Evolutionary conservation across 2,113 vertebrate genomes (phyloP).

Genomic region (Paedocypris sp.): DNA sequence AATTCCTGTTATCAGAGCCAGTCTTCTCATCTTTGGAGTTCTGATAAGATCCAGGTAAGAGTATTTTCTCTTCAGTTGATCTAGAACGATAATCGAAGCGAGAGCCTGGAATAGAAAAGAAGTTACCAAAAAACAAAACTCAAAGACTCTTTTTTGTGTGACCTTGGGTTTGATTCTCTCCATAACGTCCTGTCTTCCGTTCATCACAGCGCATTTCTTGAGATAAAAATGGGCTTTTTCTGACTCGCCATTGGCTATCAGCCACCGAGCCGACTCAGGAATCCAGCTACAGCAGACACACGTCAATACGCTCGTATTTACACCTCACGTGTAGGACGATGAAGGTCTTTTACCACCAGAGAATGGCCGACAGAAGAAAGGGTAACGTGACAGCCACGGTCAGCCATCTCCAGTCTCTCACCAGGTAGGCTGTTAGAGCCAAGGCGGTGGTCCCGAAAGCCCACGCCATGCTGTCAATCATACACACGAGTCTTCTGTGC

Average conservation of each 20-base stretch:
- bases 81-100: conserved; percentile 30
- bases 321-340: not conserved
- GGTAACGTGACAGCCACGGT: conserved; percentile 49
- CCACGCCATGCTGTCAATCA: conserved; percentile 57
- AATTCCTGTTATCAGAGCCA: conserved; percentile 50
- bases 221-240: conserved; percentile 67
- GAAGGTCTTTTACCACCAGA: conserved; percentile 52
- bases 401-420: conserved; percentile 59
- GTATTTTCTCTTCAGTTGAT: conserved; percentile 40
- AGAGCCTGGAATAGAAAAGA: conserved; percentile 42
- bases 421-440: conserved; percentile 48
- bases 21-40: conserved; percentile 60
- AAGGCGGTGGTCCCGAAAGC: conserved; percentile 43
- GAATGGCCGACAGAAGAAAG: conserved; percentile 43
- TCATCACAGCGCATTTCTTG: conserved; percentile 68
- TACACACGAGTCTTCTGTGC: conserved; percentile 55
- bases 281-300: conserved; percentile 65
- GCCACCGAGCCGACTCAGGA: conserved; percentile 84
- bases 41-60: conserved; percentile 57
- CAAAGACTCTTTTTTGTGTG: not conserved
- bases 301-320: not conserved
- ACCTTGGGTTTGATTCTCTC: conserved; percentile 62
- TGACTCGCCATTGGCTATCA: conserved; percentile 71
- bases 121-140: not conserved
- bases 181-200: conserved; percentile 41